Evolutionary conservation across 2,888 invertebrate species (phyloP).

Genomic region (Rhaphigaster nebulosa): DNA sequence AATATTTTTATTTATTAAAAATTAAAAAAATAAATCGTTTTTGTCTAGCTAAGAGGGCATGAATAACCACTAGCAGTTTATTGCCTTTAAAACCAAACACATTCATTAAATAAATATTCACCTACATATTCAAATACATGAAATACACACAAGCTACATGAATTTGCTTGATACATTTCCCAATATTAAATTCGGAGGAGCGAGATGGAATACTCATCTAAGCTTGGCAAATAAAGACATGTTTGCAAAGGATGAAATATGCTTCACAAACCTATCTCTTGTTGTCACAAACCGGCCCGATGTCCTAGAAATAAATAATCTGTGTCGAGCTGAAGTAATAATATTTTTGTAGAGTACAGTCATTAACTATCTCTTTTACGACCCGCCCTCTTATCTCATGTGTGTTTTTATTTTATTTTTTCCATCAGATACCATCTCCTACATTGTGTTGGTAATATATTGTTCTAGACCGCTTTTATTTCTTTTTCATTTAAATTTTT

Average conservation of each 20-base stretch:
- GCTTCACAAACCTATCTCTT: not conserved
- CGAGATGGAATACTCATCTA: not conserved
- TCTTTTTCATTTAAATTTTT: slow-evolving; percentile 41
- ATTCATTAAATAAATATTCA: too few relatives aligned
- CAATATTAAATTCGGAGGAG: not conserved
- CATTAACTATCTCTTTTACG: slow-evolving; percentile 14
- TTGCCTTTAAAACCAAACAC: too few relatives aligned
- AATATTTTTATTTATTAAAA: too few relatives aligned
- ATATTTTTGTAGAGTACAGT: not conserved
- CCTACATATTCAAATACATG: too few relatives aligned
- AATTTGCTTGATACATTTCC: not conserved
- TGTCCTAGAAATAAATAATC: not conserved
- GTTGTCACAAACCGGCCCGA: not conserved
- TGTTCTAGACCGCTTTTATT: slow-evolving; percentile 6
- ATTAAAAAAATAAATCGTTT: too few relatives aligned
- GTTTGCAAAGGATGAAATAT: not conserved
- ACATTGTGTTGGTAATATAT: not conserved
- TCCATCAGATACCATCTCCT: not conserved
- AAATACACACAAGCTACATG: too few relatives aligned
- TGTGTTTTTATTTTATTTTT: not conserved
- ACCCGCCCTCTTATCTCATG: not conserved
- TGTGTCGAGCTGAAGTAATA: not conserved
- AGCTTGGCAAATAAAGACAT: not conserved
- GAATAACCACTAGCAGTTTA: too few relatives aligned
- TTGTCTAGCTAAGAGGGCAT: too few relatives aligned